Evolutionary conservation across 2,113 vertebrate genomes (phyloP), one percentile per base, ranked within the genome.

Genomic region (Pycnonotus jocosus): DNA sequence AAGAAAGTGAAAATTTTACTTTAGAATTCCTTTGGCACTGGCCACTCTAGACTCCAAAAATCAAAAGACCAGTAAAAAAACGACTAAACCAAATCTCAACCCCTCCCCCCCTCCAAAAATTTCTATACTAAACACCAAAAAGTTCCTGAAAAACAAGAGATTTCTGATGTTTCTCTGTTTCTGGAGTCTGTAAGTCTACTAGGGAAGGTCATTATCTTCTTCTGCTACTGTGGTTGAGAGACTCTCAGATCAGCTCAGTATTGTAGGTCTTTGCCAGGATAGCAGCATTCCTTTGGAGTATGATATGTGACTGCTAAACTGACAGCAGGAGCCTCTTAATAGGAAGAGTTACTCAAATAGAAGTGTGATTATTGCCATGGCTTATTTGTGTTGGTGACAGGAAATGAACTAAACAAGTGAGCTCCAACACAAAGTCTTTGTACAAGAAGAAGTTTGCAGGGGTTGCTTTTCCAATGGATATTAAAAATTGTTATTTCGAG

Each of bases 71-170:
- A 30, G 7, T 20, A n/a, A 44, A 85, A 47, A 40, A 30, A 0
- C 3, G 25, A 33, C 12, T 30, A 44, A 81, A 81, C 7, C 5
- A 53, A 70, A 61, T 37, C 21, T 10, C 11, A 48, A 2, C 61
- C 2, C 4, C 0, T n/a, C n/a, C 0, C 0, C 15, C 12, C 8
- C 4, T 44, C 6, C 1, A 9, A 69, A 48, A 70, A 12, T 1
- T 10, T 9, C 20, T 10, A 13, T 37, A 13, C 4, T 25, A 33
- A 62, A 11, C 5, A 28, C 13, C 5, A 18, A 61, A n/a, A 42
- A 18, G 15, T 1, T 2, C 2, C 4, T 16, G 20, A 58, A 48
- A 40, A 68, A 37, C 6, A 62, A 33, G 11, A 25, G 20, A 4
- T 3, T 51, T 8, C 3, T 5, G 7, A 2, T 28, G 9, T 68